Percentiles rank a stretch among this genome's conserved stretches.
Conservation (phyloP, 2,888 invertebrate genomes). For the Holacanthella duospinosa region DNA sequence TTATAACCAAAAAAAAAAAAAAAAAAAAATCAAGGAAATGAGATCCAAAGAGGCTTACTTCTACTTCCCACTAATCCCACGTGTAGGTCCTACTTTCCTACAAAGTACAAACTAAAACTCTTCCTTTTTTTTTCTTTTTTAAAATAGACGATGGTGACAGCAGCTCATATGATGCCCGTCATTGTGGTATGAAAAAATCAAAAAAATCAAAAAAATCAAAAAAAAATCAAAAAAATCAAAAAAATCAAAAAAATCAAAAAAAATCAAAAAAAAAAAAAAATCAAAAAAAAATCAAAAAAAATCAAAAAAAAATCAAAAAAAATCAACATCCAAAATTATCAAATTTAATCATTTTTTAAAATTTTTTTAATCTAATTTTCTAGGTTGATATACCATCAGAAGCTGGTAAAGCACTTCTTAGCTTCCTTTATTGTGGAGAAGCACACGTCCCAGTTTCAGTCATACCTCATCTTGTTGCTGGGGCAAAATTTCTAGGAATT, state of each 20-base stretch:
- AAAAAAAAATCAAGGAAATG: too few species aligned
- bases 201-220: neutral
- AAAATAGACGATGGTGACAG: conserved; percentile 38
- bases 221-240: neutral
- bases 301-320: too few species aligned
- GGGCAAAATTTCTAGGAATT: conserved; percentile 38
- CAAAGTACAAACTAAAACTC: too few species aligned
- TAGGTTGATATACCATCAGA: conserved; percentile 37
- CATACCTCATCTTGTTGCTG: conserved; percentile 37
- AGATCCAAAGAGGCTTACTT: neutral
- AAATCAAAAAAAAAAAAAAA: too few species aligned
- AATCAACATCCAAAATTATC: too few species aligned
- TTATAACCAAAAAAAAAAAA: neutral
- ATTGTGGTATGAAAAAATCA: conserved; percentile 24
- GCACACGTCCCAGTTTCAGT: conserved; percentile 37
- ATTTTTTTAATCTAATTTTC: neutral
- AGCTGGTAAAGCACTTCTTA: conserved; percentile 38
- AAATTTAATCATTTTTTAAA: too few species aligned
- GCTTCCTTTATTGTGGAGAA: conserved; percentile 38
- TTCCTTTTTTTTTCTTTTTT: conserved; percentile 18
- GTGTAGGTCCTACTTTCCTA: neutral
- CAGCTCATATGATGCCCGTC: conserved; percentile 38
- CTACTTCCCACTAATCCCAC: neutral
- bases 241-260: too few species aligned
- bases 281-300: too few species aligned